Base-by-base conservation (phyloP, 2,113 vertebrate genomes). In the Polypterus bichir region DNA sequence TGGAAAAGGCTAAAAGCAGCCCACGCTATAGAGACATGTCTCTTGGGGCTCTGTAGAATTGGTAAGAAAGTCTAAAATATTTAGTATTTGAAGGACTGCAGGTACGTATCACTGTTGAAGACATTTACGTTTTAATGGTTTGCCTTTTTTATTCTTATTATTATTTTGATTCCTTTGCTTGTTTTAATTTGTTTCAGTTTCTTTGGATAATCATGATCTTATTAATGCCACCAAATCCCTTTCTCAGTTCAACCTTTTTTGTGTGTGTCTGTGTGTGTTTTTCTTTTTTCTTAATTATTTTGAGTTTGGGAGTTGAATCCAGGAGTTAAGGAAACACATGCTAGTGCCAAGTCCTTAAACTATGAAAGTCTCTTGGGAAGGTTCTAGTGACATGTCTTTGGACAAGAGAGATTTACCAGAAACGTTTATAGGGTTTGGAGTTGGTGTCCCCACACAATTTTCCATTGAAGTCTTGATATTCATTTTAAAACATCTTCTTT, bases 41-140 rank as follows among this genome's bases (percentile, higher is more conserved):
- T 54, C 76, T 78, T 70, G 76, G 64, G 60, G 66, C 71, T 76
- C 68, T 66, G 74, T 80, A 79, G 81, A 82, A 81, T 73, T 88
- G 81, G 82, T 92, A 91, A 95, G 92, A 95, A 93, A 93, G 92
- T 91, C 93, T 89, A 72, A 48, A 83, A 87, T 72, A 88, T 79
- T 82, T 90, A 88, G 78, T 89, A 73, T 83, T 84, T 89, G 84
- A 85, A 86, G 82, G 81, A 10, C 82, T 79, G 80, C 92, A 97
- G 94, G 95, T 98, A 98, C 89, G 95, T 98, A 93, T 92, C 59
- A 66, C 76, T 77, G 75, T 66, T 79, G 68, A 75, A 68, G 27
- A 53, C 65, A 55, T 58, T 69, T 51, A 9, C 49, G 75, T 64
- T 47, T 69, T 47, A 69, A 51, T 72, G 49, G 67, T 72, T 73